Conservation (phyloP, 2,113 vertebrate genomes). For the Leucopternis melanops region DNA sequence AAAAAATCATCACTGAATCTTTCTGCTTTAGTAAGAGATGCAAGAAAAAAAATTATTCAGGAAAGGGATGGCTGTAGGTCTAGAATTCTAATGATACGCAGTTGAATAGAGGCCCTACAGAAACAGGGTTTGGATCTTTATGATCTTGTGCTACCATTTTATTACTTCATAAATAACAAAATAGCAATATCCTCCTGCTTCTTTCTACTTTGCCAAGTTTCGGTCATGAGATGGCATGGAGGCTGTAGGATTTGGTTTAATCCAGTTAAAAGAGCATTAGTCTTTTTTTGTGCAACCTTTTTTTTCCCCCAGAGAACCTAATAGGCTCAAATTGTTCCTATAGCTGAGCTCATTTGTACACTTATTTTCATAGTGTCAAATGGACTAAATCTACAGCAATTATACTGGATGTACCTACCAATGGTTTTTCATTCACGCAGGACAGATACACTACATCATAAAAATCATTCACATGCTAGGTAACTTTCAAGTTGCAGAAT, state of each 20-base stretch:
- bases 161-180: not conserved
- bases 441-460: not conserved
- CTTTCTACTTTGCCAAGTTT: not conserved
- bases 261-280: not conserved
- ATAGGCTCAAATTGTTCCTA: not conserved
- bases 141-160: not conserved
- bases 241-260: not conserved
- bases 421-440: not conserved
- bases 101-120: not conserved
- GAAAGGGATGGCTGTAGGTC: not conserved
- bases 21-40: not conserved
- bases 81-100: not conserved
- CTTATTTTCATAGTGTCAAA: not conserved
- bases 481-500: not conserved
- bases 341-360: not conserved
- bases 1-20: not conserved
- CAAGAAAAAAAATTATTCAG: not conserved
- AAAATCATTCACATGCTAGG: not conserved
- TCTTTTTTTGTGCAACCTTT: not conserved
- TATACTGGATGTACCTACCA: not conserved
- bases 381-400: not conserved
- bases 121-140: not conserved
- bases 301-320: not conserved
- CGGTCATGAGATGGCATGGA: rapidly evolving
- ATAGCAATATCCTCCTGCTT: not conserved